phyloP scores from a whole-genome alignment of 2,113 vertebrate species.

The Sphaerodactylus townsendi region DNA sequence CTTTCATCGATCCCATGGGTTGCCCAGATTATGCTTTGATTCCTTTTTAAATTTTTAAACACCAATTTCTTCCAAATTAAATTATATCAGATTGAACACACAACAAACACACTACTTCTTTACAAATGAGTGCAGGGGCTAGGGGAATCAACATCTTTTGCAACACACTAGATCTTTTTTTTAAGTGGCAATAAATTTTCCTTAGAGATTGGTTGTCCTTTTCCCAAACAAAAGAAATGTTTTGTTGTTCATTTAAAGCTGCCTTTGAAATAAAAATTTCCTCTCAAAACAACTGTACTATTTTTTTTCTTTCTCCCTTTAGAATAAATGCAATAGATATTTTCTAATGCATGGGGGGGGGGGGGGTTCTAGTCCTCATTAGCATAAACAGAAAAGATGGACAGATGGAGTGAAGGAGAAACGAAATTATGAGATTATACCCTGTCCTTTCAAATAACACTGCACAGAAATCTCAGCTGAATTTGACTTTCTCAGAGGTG shows the following conservation, averaged over 20 bases:
- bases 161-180: conserved; percentile 46
- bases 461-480: not conserved
- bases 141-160: conserved; percentile 69
- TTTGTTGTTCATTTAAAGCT: conserved; percentile 62
- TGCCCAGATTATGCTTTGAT: not conserved
- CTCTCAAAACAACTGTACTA: not conserved
- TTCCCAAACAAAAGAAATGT: conserved; percentile 44
- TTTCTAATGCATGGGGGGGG: not conserved
- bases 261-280: conserved; percentile 2
- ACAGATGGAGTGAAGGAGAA: not conserved
- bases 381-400: conserved; percentile 9
- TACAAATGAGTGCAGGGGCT: conserved; percentile 56
- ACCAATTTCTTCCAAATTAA: conserved; percentile 53
- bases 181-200: conserved; percentile 46
- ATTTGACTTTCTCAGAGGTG: not conserved
- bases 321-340: not conserved
- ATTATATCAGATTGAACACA: conserved; percentile 64
- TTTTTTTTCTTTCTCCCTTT: not conserved
- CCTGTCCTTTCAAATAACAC: not conserved
- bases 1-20: not conserved
- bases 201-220: conserved; percentile 46
- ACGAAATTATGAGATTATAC: not conserved
- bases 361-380: conserved; percentile 8
- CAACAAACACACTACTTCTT: conserved; percentile 46
- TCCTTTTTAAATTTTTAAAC: conserved; percentile 40